Evolutionary conservation across 2,113 vertebrate species (phyloP).

Genomic region (Triplophysa siluroides): DNA sequence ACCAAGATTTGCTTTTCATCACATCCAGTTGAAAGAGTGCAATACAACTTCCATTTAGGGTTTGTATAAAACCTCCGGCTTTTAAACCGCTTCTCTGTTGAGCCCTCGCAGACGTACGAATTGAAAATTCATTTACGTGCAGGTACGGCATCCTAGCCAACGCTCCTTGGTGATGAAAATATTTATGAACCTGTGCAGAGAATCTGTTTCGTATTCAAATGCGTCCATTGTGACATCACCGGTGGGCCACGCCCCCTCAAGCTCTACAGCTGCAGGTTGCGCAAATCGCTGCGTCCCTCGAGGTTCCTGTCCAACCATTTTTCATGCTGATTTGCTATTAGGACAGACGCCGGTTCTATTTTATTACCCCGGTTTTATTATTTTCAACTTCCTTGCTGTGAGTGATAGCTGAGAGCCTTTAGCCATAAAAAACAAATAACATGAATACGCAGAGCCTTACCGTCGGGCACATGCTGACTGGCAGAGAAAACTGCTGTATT

Average conservation of each 20-base stretch:
- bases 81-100: constrained; percentile 18
- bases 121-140: constrained; percentile 17
- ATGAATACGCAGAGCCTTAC: constrained; percentile 54
- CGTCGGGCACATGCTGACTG: constrained; percentile 57
- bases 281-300: background rate
- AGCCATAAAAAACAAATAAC: constrained; percentile 62
- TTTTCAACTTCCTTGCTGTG: constrained; percentile 48
- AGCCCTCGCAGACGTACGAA: constrained; percentile 10
- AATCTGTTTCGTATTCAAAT: background rate
- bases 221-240: background rate
- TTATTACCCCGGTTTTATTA: constrained; percentile 11
- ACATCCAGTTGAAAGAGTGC: background rate
- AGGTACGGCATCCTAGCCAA: background rate
- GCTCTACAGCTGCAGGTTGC: background rate
- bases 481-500: constrained; percentile 58
- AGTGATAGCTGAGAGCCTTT: constrained; percentile 66
- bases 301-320: constrained; percentile 54
- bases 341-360: constrained; percentile 32
- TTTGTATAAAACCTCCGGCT: background rate
- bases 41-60: background rate
- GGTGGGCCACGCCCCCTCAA: background rate
- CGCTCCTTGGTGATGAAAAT: constrained; percentile 18
- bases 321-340: constrained; percentile 55
- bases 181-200: background rate
- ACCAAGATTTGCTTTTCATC: constrained; percentile 2